These are phyloP conservation scores for Malurus leucopterus DNA, from an alignment of 2,797 vertebrate species.

Conservation along the genomic window DNA sequence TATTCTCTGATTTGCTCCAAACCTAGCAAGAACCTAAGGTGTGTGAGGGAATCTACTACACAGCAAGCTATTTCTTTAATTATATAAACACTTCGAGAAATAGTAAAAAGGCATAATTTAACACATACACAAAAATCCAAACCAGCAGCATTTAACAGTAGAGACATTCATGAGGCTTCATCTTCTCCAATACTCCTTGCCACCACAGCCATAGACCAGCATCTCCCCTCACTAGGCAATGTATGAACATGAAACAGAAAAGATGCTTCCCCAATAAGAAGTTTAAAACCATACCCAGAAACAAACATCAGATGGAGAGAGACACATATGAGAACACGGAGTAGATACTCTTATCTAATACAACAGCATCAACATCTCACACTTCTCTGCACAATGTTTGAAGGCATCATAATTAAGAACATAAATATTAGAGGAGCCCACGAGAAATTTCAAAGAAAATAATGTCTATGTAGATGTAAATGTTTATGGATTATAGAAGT, in stretches of 20 bases:
- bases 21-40: neutral
- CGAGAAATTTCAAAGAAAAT: neutral
- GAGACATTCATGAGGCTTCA: neutral
- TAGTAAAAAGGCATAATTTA: neutral
- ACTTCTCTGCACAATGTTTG: neutral
- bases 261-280: neutral
- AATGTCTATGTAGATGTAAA: neutral
- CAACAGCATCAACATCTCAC: neutral
- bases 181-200: neutral
- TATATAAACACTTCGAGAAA: neutral
- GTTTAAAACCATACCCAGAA: neutral
- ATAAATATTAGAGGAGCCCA: neutral
- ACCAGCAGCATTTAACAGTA: neutral
- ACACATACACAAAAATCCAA: neutral
- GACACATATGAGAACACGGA: neutral
- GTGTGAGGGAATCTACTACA: neutral
- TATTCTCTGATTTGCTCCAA: neutral
- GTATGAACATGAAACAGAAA: neutral
- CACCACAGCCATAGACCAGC: neutral
- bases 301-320: neutral
- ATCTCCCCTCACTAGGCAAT: neutral
- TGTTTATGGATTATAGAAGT: neutral
- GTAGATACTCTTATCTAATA: neutral
- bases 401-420: neutral
- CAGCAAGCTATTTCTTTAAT: neutral